These are phyloP conservation scores for Teleiodes luculella DNA, from an alignment of 2,888 invertebrate genomes.

Conservation along the genomic window DNA sequence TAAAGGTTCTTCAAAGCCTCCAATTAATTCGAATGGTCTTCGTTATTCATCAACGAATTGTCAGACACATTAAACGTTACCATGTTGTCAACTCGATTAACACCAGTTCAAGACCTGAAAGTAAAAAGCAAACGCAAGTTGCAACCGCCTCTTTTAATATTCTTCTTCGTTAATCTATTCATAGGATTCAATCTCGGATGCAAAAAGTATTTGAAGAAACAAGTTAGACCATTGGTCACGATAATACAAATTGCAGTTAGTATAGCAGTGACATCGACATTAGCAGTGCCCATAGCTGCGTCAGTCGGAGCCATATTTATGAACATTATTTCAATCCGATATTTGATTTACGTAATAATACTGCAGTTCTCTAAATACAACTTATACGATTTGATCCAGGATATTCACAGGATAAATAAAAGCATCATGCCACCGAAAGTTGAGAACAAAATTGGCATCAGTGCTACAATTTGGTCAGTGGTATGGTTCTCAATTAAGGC, in stretches of 20 bases:
- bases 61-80: neutral
- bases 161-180: too few species aligned
- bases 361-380: neutral
- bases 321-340: too few species aligned
- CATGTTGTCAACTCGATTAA: too few species aligned
- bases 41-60: neutral
- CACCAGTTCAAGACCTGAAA: too few species aligned
- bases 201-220: neutral
- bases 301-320: too few species aligned
- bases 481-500: neutral
- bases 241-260: neutral
- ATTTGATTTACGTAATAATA: neutral
- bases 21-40: neutral
- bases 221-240: neutral
- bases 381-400: neutral
- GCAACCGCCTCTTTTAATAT: neutral
- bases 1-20: too few species aligned
- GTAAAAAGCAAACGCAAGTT: neutral
- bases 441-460: neutral
- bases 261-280: neutral
- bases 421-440: neutral
- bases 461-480: neutral
- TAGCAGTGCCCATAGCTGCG: neutral
- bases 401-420: neutral
- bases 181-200: neutral